A percentile compares a stretch with the other conserved stretches of the same genome.
These are phyloP conservation scores for Drosophila malerkotliana DNA, from an alignment of 1,140 invertebrate genomes.

Conservation along the genomic window DNA sequence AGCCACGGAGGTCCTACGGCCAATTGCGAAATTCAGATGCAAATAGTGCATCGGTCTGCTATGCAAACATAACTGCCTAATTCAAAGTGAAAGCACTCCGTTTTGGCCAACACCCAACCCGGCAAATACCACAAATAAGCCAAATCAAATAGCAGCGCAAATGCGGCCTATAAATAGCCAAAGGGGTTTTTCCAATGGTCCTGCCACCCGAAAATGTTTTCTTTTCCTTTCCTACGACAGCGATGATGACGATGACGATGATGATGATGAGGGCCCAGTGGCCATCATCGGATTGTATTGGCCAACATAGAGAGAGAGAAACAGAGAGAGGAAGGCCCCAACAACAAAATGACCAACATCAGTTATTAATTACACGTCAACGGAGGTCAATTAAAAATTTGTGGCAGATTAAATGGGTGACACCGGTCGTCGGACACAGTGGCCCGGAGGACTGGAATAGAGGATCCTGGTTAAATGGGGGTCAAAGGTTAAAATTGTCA, in stretches of 20 bases:
- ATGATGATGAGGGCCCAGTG: slow-evolving; percentile 22
- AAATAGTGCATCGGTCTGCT: neutral
- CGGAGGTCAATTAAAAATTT: slow-evolving; percentile 55
- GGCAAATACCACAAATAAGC: slow-evolving; percentile 26
- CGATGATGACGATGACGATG: slow-evolving; percentile 6
- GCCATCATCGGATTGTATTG: slow-evolving; percentile 28
- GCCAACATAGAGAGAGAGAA: neutral
- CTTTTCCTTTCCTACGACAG: neutral
- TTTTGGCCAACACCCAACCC: neutral
- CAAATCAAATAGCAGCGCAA: slow-evolving; percentile 6
- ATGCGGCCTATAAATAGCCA: slow-evolving; percentile 40
- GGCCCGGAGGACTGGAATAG: neutral
- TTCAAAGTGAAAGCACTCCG: slow-evolving; percentile 18
- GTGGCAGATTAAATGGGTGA: slow-evolving; percentile 48
- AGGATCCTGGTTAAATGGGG: neutral
- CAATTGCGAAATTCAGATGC: slow-evolving; percentile 1
- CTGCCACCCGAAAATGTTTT: neutral
- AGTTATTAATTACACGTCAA: slow-evolving; percentile 56
- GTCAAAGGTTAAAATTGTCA: slow-evolving; percentile 1
- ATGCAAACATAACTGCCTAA: slow-evolving; percentile 13
- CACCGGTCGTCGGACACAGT: slow-evolving; percentile 10
- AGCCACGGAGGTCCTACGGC: neutral
- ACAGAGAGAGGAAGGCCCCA: neutral
- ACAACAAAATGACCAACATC: slow-evolving; percentile 21
- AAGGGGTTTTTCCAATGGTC: neutral